Percentiles rank a stretch among this genome's conserved stretches.
These are phyloP conservation scores for Cranoglanis bouderius DNA, from an alignment of 2,113 vertebrate species.

Conservation along the genomic window DNA sequence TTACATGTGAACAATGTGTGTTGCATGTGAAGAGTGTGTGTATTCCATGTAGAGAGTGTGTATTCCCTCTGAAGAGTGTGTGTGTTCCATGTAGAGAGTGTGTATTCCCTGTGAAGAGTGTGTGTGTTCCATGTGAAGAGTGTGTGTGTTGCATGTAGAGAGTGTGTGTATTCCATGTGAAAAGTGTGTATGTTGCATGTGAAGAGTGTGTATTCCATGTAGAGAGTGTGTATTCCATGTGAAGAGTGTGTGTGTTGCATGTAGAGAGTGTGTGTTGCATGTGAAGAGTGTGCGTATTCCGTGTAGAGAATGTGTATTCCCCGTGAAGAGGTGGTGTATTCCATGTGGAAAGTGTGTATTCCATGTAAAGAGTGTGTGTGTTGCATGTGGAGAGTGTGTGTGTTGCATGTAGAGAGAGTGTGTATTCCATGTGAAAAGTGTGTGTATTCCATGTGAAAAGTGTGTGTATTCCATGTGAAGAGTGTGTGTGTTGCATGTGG, in stretches of 20 bases:
- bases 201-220: neutral
- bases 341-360: neutral
- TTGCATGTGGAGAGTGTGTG: neutral
- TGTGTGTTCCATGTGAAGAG: neutral
- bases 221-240: neutral
- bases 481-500: neutral
- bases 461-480: neutral
- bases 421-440: neutral
- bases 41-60: neutral
- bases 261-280: neutral
- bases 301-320: neutral
- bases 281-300: neutral
- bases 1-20: neutral
- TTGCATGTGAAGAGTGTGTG: neutral
- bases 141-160: neutral
- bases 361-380: neutral
- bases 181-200: neutral
- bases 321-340: neutral
- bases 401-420: neutral
- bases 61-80: neutral
- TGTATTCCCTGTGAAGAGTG: neutral
- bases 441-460: neutral
- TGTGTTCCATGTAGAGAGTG: neutral
- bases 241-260: neutral
- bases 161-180: neutral